phyloP scores from a whole-genome alignment of 2,888 invertebrate species.

The Phlogophora meticulosa region DNA sequence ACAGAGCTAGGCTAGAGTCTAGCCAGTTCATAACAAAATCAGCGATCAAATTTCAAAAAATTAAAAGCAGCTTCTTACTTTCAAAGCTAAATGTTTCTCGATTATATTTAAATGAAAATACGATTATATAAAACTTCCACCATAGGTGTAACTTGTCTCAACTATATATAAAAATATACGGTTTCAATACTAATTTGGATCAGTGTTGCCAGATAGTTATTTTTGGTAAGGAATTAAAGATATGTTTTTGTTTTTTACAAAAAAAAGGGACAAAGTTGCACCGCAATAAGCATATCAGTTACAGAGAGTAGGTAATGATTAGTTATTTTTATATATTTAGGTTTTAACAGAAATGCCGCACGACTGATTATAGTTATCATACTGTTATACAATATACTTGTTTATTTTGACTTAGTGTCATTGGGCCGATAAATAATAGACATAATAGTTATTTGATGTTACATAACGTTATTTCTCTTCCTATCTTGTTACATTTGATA shows the following conservation, averaged over 20 bases:
- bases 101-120: conserved; percentile 13
- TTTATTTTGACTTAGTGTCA: background rate
- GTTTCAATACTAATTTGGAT: conserved; percentile 70
- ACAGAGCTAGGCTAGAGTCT: background rate
- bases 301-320: conserved; percentile 76
- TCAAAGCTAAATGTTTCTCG: background rate
- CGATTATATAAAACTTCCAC: conserved; percentile 23
- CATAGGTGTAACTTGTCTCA: conserved; percentile 58
- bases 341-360: conserved; percentile 47
- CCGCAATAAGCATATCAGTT: conserved; percentile 84
- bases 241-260: conserved; percentile 12
- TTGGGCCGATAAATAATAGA: background rate
- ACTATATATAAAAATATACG: conserved; percentile 37
- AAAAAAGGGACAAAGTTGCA: conserved; percentile 70
- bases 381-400: background rate
- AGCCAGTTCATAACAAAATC: background rate
- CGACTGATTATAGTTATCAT: conserved; percentile 45
- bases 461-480: background rate
- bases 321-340: conserved; percentile 75
- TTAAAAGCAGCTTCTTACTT: conserved; percentile 9
- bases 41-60: background rate
- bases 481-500: conserved; percentile 16
- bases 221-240: conserved; percentile 12
- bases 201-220: conserved; percentile 58
- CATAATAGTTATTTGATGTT: background rate